Evolutionary conservation across 2,797 vertebrate species (phyloP), one percentile per base, ranked within the genome.

Genomic region (Acestrorhynchus altus): DNA sequence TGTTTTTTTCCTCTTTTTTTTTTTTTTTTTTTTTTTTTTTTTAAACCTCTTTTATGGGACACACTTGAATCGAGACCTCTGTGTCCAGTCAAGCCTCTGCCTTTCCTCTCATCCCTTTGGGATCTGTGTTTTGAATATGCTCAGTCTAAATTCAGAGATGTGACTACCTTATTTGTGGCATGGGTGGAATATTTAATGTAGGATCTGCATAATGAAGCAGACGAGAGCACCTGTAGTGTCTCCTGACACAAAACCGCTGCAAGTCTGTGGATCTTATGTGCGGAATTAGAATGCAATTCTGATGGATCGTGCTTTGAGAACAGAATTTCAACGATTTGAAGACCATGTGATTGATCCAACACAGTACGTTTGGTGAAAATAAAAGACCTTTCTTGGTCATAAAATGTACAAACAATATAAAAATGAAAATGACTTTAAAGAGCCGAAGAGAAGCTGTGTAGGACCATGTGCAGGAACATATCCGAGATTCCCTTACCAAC

Each of bases 11-110:
- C 31, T 28, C 60, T 18, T 44, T 47, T 60, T 71, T 69, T 67
- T 70, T 80, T 83, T 70, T 80, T 83, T 47, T 60, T 71, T 69
- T 67, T 47, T 60, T 71, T 69, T 67, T 70, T 80, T 83, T 70
- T 80, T 83, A 64, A 39, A 64, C 35, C 26, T 78, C 61, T 85
- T 91, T 90, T 89, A 89, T 88, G 85, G 84, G 83, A 89, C 86
- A 84, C 82, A 81, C 89, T 90, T 87, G 81, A 90, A 89, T 87
- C 72, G 65, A 82, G 54, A 76, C 60, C 71, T 49, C 66, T 86
- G 86, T 82, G 74, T 51, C 77, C 77, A 52, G 61, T 70, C n/a
- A 0, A 70, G 56, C 52, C 77, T 64, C 71, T 60, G 72, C 74
- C 57, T 82, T 84, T 79, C 46, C 72, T 83, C 70, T 80, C 79